Base-by-base conservation (phyloP, 2,113 vertebrate species). In the Excalfactoria chinensis region DNA sequence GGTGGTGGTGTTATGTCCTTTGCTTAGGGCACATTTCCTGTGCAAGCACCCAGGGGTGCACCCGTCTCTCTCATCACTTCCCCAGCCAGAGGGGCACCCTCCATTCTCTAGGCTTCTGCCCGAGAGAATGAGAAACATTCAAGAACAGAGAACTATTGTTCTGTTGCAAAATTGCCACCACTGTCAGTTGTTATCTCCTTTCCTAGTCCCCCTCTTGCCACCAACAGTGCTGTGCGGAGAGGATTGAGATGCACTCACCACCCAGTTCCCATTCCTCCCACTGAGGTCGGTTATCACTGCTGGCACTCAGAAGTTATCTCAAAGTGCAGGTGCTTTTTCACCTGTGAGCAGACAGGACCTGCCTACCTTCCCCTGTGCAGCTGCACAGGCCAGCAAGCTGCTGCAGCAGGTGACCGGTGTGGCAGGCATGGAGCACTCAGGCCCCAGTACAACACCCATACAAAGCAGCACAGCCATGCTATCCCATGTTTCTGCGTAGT, bases 21-120 rank as follows among this genome's bases (percentile, higher is more conserved):
- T 85, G 49, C 32, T 62, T 62, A 44, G 55, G 59, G 23, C 23
- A 73, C 90, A 49, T 37, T n/a, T 80, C 79, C 59, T 79, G n/a
- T 30, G 26, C 43, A 53, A 58, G 20, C n/a, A 76, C n/a, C 18
- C 26, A 46, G 20, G 40, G 44, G 19, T 34, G 43, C 19, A 49
- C 17, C 30, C 1, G 0, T 63, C 34, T 88, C 26, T 43, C 9
- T 44, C 70, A 28, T 84, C 56, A 17, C 34, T 89, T 71, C 32
- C 56, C 23, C 2, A 1, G 21, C 22, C 34, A 8, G 13, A 4
- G 34, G 17, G 25, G 17, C 35, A 89, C 43, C 32, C n/a, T 87
- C 51, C 32, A 8, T 68, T 70, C 43, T 70, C 60, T 23, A 77
- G 49, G n/a, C 15, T 91, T 72, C 26, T 55, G 25, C 32, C 48